Conservation (phyloP, 2,888 invertebrate genomes). For the Brachyptera risi region DNA sequence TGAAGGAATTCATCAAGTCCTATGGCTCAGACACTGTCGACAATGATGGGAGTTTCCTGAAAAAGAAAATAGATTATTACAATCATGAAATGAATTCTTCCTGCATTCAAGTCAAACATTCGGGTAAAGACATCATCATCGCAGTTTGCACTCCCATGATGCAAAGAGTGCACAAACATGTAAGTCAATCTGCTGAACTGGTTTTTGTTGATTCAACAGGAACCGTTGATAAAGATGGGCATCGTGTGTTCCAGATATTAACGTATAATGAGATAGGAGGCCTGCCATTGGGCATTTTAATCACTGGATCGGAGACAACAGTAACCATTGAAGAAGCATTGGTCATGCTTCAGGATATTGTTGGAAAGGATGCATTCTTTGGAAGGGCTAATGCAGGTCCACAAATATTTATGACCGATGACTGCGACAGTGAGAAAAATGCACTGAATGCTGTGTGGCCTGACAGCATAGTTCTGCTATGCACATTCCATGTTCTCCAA, state of each 20-base stretch:
- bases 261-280: slow-evolving; percentile 1
- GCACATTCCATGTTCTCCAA: slow-evolving; percentile 12
- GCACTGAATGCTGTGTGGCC: background rate
- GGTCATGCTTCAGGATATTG: background rate
- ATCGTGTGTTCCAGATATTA: background rate
- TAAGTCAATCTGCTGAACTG: background rate
- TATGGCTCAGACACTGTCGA: background rate
- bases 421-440: slow-evolving; percentile 7
- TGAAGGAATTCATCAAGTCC: background rate
- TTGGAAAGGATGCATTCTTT: slow-evolving; percentile 1
- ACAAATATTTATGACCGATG: slow-evolving; percentile 13
- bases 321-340: background rate
- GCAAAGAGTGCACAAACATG: no score
- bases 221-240: slow-evolving; percentile 8
- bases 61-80: background rate
- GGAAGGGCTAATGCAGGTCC: background rate
- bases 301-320: slow-evolving; percentile 1
- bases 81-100: background rate
- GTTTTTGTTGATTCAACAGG: slow-evolving; percentile 19
- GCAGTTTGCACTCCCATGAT: background rate
- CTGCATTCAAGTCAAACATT: background rate
- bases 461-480: background rate
- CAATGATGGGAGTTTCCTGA: background rate
- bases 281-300: slow-evolving; percentile 12
- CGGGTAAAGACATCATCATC: background rate